A percentile compares a stretch with the other conserved stretches of the same genome.
These are phyloP conservation scores for Psilopsiagon aymara DNA, from an alignment of 2,113 vertebrate species.

Conservation along the genomic window DNA sequence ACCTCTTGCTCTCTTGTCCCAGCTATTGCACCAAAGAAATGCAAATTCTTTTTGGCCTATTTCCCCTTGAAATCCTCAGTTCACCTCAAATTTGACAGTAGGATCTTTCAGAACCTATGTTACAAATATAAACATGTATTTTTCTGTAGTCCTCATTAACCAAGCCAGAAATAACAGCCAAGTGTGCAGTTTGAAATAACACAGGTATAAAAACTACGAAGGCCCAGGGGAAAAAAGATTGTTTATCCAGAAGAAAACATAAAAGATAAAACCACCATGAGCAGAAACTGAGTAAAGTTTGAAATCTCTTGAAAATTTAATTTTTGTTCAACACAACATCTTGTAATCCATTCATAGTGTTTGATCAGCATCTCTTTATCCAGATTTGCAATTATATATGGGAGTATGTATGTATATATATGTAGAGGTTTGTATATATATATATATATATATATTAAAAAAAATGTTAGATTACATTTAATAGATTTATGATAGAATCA, in stretches of 20 bases:
- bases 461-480: not conserved
- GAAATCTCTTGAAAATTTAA: conserved; percentile 24
- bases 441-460: fast-evolving
- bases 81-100: not conserved
- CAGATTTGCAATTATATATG: conserved; percentile 10
- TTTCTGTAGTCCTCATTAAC: not conserved
- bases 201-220: not conserved
- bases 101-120: not conserved
- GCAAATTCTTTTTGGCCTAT: not conserved
- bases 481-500: conserved; percentile 53
- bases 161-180: not conserved
- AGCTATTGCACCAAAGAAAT: not conserved
- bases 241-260: not conserved
- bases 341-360: conserved; percentile 34
- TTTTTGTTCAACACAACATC: conserved; percentile 41
- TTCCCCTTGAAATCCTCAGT: not conserved
- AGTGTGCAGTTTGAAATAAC: not conserved
- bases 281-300: conserved; percentile 6
- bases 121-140: fast-evolving
- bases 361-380: conserved; percentile 28
- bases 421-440: fast-evolving
- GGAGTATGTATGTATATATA: fast-evolving
- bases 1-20: not conserved
- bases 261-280: not conserved
- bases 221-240: not conserved